Conservation (phyloP, 2,888 invertebrate genomes). For the Coremacera marginata region DNA sequence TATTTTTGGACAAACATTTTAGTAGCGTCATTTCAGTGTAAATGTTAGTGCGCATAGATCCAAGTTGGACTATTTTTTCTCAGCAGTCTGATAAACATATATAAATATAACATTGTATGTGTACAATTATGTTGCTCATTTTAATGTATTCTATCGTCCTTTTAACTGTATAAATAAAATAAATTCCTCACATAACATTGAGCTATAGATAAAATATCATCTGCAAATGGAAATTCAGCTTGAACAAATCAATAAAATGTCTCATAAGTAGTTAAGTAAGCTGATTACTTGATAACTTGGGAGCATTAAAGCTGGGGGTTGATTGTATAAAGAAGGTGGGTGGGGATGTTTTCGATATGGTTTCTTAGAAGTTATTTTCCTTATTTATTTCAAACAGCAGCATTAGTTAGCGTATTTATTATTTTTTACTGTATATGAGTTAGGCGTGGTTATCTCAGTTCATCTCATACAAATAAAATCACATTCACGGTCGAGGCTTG, state of each 20-base stretch:
- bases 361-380: background rate
- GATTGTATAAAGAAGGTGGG: background rate
- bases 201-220: background rate
- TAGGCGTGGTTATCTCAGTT: no score
- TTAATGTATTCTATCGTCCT: background rate
- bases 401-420: no score
- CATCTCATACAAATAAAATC: no score
- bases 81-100: no score
- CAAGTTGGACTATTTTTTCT: no score
- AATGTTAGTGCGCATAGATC: no score
- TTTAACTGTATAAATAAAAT: background rate
- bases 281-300: background rate
- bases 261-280: background rate
- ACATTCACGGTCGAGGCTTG: no score
- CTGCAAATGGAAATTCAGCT: slow-evolving; percentile 7
- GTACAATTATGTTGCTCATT: background rate
- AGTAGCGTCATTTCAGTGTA: no score
- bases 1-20: no score
- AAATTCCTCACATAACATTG: background rate
- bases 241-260: slow-evolving; percentile 31
- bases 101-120: no score
- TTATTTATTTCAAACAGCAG: no score
- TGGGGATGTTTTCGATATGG: background rate
- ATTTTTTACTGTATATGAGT: no score
- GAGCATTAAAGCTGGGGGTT: background rate